Evolutionary conservation across 1,140 invertebrate species (phyloP).

Genomic region (Batillaria attramentaria): DNA sequence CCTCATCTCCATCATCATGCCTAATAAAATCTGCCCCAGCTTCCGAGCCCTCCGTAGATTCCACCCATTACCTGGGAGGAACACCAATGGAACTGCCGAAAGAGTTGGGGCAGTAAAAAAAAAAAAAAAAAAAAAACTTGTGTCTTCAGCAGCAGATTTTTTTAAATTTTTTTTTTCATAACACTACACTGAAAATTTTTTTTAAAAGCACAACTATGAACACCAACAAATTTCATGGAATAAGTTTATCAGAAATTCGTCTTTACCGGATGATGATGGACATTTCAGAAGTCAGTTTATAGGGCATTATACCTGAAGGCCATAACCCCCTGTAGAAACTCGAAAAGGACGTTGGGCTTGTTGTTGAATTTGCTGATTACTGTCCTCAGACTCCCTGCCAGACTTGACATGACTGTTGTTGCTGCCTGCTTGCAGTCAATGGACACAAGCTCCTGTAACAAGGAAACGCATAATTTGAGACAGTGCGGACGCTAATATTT

Average conservation of each 20-base stretch:
- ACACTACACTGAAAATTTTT: background rate
- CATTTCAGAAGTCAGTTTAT: background rate
- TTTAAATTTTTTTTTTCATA: background rate
- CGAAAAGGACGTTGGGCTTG: conserved; percentile 73
- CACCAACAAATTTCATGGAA: background rate
- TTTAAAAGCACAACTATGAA: background rate
- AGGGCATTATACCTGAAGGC: conserved; percentile 72
- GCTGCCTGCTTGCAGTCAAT: conserved; percentile 72
- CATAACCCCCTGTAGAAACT: conserved; percentile 78
- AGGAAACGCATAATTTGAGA: background rate
- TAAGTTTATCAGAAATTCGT: background rate
- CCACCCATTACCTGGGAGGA: too few species aligned
- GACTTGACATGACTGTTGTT: conserved; percentile 58
- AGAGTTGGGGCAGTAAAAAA: too few species aligned
- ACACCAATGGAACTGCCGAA: too few species aligned
- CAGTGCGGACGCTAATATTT: background rate
- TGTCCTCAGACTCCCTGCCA: conserved; percentile 57
- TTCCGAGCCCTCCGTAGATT: too few species aligned
- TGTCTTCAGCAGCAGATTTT: background rate
- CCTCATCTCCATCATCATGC: too few species aligned
- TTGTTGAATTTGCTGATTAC: conserved; percentile 55
- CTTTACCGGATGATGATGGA: background rate
- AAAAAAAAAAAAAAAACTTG: too few species aligned
- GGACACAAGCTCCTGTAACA: conserved; percentile 70
- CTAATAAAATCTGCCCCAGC: too few species aligned